Base-by-base conservation (phyloP, 1,140 invertebrate species). In the Rhagoletis zephyria region DNA sequence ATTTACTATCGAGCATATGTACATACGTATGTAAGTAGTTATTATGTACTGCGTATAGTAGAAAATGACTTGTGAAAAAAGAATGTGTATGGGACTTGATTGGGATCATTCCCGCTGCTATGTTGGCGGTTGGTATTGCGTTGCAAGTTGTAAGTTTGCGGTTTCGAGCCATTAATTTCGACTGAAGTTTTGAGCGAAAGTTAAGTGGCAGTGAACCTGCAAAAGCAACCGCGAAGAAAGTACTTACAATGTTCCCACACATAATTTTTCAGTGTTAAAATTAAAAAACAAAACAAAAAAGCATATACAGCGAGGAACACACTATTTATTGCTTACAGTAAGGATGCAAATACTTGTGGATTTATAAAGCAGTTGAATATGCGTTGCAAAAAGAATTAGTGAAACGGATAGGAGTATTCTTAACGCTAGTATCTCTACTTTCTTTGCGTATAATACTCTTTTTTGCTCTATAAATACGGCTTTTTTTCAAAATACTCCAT, bases 161-260 rank as follows among this genome's bases (percentile, higher is more conserved):
- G 74, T 81, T 81, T 45, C 48, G 74, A 81, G 48, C 48, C 48
- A 81, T 81, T 81, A 81, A 81, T 81, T 81, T 81, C 74, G 48
- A 81, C 74, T 81, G 74, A 81, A 81, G n/a, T 81, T 81, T 81
- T 81, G 74, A 81, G 74, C 74, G 74, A 81, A 81, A 81, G 74
- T 81, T 56, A 81, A 81, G 74, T 81, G 74, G 74, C 48, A 81
- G 74, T 81, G 48, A 56, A 81, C 48, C 74, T 81, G 48, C 48
- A 30, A 81, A 81, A 51, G 74, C 48, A 81, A 56, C 74, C 56
- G 12, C 56, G 74, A 81, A 81, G 56, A 30, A 81, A 56, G 7
- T 56, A 19, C 48, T 14, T 7, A 56, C n/a, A 19, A 56, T 67
- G 40, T 40, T 4, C 14, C n/a, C 19, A 56, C 74, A 81, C n/a